Percentiles rank a stretch among this genome's conserved stretches.
These are phyloP conservation scores for Schrankia costaestrigalis DNA, from an alignment of 2,888 invertebrate genomes.

Conservation along the genomic window DNA sequence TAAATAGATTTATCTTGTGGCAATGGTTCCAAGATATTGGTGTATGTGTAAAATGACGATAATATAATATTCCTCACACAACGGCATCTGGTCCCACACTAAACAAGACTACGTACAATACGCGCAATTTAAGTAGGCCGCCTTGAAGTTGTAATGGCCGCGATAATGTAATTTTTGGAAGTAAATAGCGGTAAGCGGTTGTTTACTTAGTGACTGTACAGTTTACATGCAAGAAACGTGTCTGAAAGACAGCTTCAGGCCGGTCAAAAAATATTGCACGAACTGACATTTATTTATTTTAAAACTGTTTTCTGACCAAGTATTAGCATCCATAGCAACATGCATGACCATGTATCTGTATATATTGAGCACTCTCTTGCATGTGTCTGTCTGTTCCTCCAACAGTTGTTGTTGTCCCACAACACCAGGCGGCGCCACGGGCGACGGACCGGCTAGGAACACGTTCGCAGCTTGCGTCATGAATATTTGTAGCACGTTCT, in stretches of 20 bases:
- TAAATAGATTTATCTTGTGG: background rate
- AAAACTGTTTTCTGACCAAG: slow-evolving; percentile 86
- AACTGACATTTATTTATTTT: background rate
- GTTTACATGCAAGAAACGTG: background rate
- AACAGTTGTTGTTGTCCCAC: slow-evolving; percentile 83
- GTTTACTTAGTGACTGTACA: background rate
- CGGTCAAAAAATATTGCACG: no score
- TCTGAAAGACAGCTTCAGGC: no score
- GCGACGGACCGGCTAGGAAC: slow-evolving; percentile 86
- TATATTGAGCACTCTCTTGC: slow-evolving; percentile 96
- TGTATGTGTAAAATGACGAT: no score
- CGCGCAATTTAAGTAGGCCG: no score
- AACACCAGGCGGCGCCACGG: slow-evolving; percentile 72
- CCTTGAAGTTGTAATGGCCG: no score
- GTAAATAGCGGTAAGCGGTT: no score
- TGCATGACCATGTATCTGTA: slow-evolving; percentile 99
- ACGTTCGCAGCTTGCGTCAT: slow-evolving; percentile 98
- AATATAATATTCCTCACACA: no score
- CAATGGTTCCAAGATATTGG: no score
- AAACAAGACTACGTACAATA: no score
- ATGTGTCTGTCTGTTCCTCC: slow-evolving; percentile 97
- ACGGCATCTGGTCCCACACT: no score
- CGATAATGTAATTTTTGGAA: no score
- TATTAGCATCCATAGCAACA: slow-evolving; percentile 93
- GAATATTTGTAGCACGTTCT: slow-evolving; percentile 92